A percentile compares a stretch with the other conserved stretches of the same genome.
Evolutionary conservation across 1,140 invertebrate genomes (phyloP).

Genomic region (Diabrotica undecimpunctata): DNA sequence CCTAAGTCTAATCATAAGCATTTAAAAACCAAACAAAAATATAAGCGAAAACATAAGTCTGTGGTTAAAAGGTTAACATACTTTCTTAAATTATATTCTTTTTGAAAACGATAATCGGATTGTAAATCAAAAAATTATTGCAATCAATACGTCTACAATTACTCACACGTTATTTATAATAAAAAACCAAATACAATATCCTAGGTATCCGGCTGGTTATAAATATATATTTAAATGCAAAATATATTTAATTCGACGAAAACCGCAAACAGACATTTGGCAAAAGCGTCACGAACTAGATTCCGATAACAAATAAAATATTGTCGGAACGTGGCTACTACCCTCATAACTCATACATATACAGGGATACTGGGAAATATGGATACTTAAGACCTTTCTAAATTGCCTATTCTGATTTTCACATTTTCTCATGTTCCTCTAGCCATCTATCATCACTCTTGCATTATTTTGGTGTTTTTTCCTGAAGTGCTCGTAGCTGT

Average conservation of each 20-base stretch:
- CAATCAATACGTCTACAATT: too few relatives aligned
- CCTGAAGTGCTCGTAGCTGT: too few relatives aligned
- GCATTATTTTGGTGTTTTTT: constrained; percentile 22
- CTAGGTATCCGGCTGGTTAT: neutral
- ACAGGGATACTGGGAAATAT: constrained; percentile 45
- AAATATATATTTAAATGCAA: constrained; percentile 19
- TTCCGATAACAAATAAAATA: constrained; percentile 50
- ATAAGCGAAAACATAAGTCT: too few relatives aligned
- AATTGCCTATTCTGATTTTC: constrained; percentile 45
- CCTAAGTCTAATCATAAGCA: too few relatives aligned
- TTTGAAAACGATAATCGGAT: too few relatives aligned
- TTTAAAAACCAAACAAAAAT: too few relatives aligned
- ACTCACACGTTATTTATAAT: too few relatives aligned
- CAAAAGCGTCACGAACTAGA: constrained; percentile 46
- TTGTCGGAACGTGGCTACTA: constrained; percentile 46
- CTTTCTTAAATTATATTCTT: too few relatives aligned
- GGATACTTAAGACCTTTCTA: constrained; percentile 44
- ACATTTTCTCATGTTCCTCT: constrained; percentile 34
- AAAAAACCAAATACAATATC: too few relatives aligned
- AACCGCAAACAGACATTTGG: constrained; percentile 39
- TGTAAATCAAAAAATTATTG: too few relatives aligned
- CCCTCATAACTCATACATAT: constrained; percentile 47
- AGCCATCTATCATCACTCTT: constrained; percentile 26
- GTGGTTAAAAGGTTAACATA: too few relatives aligned
- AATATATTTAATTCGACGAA: constrained; percentile 32